phyloP scores from a whole-genome alignment of 2,888 invertebrate species.

The Tenthredo notha region DNA sequence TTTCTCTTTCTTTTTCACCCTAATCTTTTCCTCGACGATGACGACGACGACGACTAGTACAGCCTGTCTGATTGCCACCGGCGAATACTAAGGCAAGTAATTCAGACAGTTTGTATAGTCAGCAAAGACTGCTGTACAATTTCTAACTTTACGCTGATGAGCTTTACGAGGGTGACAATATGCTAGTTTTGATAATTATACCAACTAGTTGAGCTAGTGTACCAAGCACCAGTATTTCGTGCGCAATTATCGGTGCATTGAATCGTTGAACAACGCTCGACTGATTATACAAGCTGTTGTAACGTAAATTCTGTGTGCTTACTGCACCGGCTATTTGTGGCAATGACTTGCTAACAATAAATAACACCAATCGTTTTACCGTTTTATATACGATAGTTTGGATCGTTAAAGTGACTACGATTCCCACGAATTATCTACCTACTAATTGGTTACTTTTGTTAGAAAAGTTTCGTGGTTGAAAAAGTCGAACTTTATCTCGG shows the following conservation, averaged over 20 bases:
- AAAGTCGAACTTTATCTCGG: background rate
- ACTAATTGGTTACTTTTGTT: slow-evolving; percentile 16
- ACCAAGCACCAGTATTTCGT: slow-evolving; percentile 13
- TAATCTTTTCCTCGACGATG: background rate
- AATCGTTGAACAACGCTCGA: slow-evolving; percentile 35
- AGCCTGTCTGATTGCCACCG: slow-evolving; percentile 23
- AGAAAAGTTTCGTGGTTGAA: slow-evolving; percentile 13
- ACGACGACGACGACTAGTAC: background rate
- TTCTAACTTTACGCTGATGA: slow-evolving; percentile 22
- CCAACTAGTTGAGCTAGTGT: slow-evolving; percentile 31
- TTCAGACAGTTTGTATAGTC: slow-evolving; percentile 22
- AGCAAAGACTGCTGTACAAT: slow-evolving; percentile 6
- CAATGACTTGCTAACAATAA: background rate
- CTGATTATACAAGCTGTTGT: slow-evolving; percentile 41
- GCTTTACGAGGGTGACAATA: slow-evolving; percentile 27
- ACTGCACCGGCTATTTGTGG: slow-evolving; percentile 9
- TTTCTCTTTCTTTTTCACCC: background rate
- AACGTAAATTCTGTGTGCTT: slow-evolving; percentile 31
- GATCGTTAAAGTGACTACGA: background rate
- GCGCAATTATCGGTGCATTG: slow-evolving; percentile 38
- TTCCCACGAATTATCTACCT: background rate
- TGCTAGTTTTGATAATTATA: slow-evolving; percentile 37
- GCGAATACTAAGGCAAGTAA: slow-evolving; percentile 23
- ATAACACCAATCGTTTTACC: slow-evolving; percentile 1
- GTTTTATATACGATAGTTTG: background rate